Conservation (phyloP, 2,113 vertebrate genomes). For the Pyrgilauda ruficollis region DNA sequence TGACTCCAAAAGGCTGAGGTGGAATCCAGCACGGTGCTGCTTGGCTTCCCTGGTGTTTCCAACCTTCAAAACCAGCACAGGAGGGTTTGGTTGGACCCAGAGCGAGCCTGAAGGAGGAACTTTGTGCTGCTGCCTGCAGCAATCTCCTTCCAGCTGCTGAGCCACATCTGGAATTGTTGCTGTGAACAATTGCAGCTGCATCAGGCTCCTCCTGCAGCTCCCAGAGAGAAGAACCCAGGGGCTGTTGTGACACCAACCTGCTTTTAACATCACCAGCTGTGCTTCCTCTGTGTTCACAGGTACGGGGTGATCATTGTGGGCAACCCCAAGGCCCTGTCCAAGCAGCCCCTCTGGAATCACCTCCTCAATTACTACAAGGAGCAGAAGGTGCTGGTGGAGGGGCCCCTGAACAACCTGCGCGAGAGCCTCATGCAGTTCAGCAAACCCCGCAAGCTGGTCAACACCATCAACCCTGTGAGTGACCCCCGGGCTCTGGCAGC, state of each 20-base stretch:
- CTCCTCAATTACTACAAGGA: slow-evolving; percentile 98
- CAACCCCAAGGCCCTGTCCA: slow-evolving; percentile 95
- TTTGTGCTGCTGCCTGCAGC: neutral
- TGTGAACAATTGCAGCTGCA: neutral
- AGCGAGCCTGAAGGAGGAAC: neutral
- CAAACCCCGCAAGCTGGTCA: slow-evolving; percentile 97
- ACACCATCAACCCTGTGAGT: slow-evolving; percentile 97
- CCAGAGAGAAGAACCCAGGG: rapidly evolving
- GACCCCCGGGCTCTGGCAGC: neutral
- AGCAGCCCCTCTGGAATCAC: slow-evolving; percentile 98
- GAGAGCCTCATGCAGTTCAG: slow-evolving; percentile 99
- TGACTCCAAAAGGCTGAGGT: neutral
- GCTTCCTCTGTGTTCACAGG: slow-evolving; percentile 40
- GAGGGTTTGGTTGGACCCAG: neutral
- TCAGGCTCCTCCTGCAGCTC: neutral
- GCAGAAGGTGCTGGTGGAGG: slow-evolving; percentile 97
- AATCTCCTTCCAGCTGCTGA: neutral
- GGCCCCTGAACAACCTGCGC: slow-evolving; percentile 95
- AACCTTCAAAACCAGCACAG: rapidly evolving
- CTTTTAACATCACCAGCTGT: rapidly evolving
- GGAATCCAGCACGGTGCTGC: rapidly evolving
- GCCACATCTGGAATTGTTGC: neutral
- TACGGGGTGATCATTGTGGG: slow-evolving; percentile 98
- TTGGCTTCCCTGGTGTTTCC: neutral
- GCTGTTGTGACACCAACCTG: rapidly evolving